A percentile compares a stretch with the other conserved stretches of the same genome.
phyloP scores from a whole-genome alignment of 1,140 invertebrate genomes.

The Hypothenemus hampei region DNA sequence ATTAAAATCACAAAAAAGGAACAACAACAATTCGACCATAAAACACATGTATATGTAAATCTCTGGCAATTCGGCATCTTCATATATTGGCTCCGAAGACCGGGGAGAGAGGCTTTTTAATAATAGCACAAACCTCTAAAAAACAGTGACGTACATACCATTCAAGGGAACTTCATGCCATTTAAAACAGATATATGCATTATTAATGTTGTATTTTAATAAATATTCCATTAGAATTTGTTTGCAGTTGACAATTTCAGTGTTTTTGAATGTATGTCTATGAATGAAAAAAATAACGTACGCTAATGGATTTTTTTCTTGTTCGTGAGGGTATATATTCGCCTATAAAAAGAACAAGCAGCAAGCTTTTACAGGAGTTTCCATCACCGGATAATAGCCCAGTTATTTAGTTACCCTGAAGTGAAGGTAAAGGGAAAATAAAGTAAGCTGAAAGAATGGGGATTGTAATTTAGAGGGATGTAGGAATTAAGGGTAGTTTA shows the following conservation, averaged over 20 bases:
- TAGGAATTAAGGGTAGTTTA: conserved; percentile 49
- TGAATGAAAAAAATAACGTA: too few relatives aligned
- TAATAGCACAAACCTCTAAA: conserved; percentile 35
- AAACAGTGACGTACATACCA: conserved; percentile 11
- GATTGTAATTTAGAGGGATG: conserved; percentile 49
- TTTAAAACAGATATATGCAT: too few relatives aligned
- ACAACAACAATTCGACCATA: conserved; percentile 41
- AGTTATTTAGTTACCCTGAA: conserved; percentile 48
- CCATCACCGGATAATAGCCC: conserved; percentile 45
- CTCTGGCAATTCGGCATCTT: conserved; percentile 35
- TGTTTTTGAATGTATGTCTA: too few relatives aligned
- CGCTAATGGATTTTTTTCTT: too few relatives aligned
- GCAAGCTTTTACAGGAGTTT: conserved; percentile 33
- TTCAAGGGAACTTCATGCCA: not conserved
- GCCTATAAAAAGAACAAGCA: conserved; percentile 28
- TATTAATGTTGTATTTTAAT: too few relatives aligned
- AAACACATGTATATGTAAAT: conserved; percentile 48
- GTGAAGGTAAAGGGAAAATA: conserved; percentile 45
- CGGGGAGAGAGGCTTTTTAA: conserved; percentile 32
- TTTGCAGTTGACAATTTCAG: too few relatives aligned
- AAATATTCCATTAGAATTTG: too few relatives aligned
- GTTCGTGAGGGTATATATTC: too few relatives aligned
- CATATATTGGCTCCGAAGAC: conserved; percentile 42
- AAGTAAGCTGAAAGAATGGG: conserved; percentile 48
- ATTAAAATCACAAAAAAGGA: conserved; percentile 39